Evolutionary conservation across 2,113 vertebrate species (phyloP), one percentile per base, ranked within the genome.

Genomic region (Xiphias gladius): DNA sequence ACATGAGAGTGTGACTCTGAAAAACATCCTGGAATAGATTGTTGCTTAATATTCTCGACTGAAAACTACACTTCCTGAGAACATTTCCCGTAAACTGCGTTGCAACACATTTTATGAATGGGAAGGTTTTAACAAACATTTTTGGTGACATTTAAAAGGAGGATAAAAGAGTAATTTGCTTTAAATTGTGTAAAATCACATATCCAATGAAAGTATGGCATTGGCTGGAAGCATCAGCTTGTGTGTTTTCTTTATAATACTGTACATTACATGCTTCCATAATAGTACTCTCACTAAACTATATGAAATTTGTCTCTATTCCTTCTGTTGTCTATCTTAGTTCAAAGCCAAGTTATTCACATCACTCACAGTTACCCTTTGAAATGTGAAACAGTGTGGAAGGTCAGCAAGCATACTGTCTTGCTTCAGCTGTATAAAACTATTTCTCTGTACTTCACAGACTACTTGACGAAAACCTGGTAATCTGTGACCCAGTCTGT

Each of bases 91-190:
- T 84, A 84, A 91, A 39, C 4, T 62, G 62, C 68, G 77, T 87
- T 30, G 79, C 82, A 85, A 90, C 35, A 78, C 16, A 59, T 83
- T 86, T 86, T 70, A 62, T 85, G 74, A 91, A 91, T 89, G 80
- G 48, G 26, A 39, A 50, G 1, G 1, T 5, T 79, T 78, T 19
- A 0, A 54, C 5, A 30, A 28, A 46, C 0, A 2, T 58, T 35
- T 57, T 5, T 9, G 5, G 5, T 17, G 17, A 54, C 2, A 37
- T 22, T 61, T 4, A 37, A 62, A 61, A 76, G 72, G 20, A 9
- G 39, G 1, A 2, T n/a, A 67, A 80, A 76, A 43, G 5, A 28
- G 52, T 37, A 82, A 79, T 48, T 79, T 67, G 39, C 2, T 55
- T 35, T 14, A 32, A 35, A 9, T 32, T 50, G 22, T 59, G 28